Evolutionary conservation across 2,888 invertebrate genomes (phyloP).

Genomic region (Caenorhabditis doughertyi): DNA sequence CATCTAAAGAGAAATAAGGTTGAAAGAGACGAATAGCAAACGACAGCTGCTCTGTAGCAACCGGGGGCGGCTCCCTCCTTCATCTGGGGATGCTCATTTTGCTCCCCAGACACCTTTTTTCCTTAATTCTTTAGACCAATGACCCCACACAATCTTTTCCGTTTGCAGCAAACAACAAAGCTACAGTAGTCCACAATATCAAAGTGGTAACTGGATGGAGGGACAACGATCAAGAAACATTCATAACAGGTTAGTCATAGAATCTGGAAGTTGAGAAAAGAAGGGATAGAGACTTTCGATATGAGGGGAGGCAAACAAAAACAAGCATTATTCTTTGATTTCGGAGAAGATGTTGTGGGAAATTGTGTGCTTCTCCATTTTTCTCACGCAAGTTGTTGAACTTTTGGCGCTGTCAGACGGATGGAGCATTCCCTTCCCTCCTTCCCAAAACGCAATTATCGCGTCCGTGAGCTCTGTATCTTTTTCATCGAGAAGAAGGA

Average conservation of each 20-base stretch:
- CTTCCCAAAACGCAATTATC: constrained; percentile 48
- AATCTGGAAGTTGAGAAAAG: neutral
- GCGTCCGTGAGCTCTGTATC: constrained; percentile 38
- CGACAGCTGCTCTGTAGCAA: constrained; percentile 38
- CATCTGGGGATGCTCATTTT: neutral
- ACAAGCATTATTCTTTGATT: constrained; percentile 18
- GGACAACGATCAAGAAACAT: constrained; percentile 59
- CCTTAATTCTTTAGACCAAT: constrained; percentile 28
- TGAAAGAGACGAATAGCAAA: constrained; percentile 12
- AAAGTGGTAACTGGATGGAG: constrained; percentile 65
- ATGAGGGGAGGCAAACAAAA: neutral
- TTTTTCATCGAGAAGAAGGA: constrained; percentile 45
- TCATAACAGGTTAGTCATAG: constrained; percentile 34
- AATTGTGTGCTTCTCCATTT: constrained; percentile 38
- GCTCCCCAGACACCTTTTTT: constrained; percentile 40
- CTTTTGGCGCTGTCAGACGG: constrained; percentile 48
- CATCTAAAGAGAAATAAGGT: constrained; percentile 34
- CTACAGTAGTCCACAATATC: constrained; percentile 65
- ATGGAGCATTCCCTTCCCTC: neutral
- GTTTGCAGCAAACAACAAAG: constrained; percentile 61
- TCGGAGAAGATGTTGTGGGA: neutral
- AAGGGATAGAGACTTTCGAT: neutral
- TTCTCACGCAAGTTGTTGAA: constrained; percentile 54
- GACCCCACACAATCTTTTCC: neutral
- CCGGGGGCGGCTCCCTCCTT: constrained; percentile 50